A percentile compares a stretch with the other conserved stretches of the same genome.
Evolutionary conservation across 2,797 vertebrate genomes (phyloP).

Genomic region (Danio kyathit): DNA sequence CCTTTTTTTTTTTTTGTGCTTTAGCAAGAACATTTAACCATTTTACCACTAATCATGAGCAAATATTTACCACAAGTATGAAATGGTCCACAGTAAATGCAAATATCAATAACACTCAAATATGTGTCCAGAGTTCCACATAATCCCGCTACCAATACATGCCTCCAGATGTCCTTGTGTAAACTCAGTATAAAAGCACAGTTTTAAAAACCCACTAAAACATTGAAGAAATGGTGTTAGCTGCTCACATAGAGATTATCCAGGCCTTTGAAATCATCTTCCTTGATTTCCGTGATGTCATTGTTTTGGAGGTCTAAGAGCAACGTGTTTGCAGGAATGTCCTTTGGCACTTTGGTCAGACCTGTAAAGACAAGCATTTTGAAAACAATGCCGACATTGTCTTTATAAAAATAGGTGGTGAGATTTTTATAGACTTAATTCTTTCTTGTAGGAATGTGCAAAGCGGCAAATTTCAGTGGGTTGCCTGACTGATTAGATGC

Average conservation of each 20-base stretch:
- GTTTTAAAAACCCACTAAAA: background rate
- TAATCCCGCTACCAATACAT: slow-evolving; percentile 6
- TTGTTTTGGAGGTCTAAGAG: slow-evolving; percentile 98
- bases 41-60: slow-evolving; percentile 15
- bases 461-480: background rate
- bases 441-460: background rate
- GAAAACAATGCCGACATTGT: background rate
- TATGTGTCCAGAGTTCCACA: slow-evolving; percentile 13
- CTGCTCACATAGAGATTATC: slow-evolving; percentile 89
- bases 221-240: background rate
- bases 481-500: background rate
- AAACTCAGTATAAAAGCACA: slow-evolving; percentile 10
- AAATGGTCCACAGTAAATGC: slow-evolving; percentile 19
- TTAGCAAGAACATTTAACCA: background rate
- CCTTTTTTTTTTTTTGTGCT: background rate
- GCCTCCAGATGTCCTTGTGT: slow-evolving; percentile 33
- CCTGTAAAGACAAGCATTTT: slow-evolving; percentile 74
- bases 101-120: slow-evolving; percentile 31
- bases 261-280: slow-evolving; percentile 93
- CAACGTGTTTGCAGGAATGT: slow-evolving; percentile 89
- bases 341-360: slow-evolving; percentile 87
- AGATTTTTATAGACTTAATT: background rate
- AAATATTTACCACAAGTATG: slow-evolving; percentile 41
- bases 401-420: background rate
- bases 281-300: slow-evolving; percentile 94